Evolutionary conservation across 2,888 invertebrate species (phyloP).

Genomic region (Ophion obscuratus): DNA sequence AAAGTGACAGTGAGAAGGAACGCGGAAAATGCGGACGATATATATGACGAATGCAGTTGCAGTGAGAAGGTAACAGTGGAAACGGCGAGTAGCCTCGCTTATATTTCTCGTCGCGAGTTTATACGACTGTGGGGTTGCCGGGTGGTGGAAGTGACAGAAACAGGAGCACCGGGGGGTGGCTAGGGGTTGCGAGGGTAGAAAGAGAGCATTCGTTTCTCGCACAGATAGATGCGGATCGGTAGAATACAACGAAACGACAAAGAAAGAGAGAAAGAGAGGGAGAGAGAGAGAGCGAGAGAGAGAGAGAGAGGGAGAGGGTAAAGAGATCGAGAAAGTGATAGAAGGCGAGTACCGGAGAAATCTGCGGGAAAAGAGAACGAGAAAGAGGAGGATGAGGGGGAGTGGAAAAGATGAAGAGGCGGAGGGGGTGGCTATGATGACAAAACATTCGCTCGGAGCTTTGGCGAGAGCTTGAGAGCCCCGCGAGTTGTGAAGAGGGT

Average conservation of each 20-base stretch:
- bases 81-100: slow-evolving; percentile 53
- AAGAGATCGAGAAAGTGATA: slow-evolving; percentile 57
- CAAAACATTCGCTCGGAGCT: slow-evolving; percentile 83
- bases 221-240: slow-evolving; percentile 12
- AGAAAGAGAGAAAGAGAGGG: slow-evolving; percentile 7
- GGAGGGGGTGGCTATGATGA: slow-evolving; percentile 80
- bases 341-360: slow-evolving; percentile 32
- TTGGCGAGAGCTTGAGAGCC: slow-evolving; percentile 73
- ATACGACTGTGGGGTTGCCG: slow-evolving; percentile 34
- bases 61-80: slow-evolving; percentile 40
- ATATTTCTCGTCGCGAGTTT: slow-evolving; percentile 46
- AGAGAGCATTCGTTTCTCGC: slow-evolving; percentile 25
- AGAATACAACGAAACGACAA: slow-evolving; percentile 28
- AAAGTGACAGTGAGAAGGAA: slow-evolving; percentile 34
- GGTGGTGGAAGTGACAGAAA: slow-evolving; percentile 55
- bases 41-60: slow-evolving; percentile 36
- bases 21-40: slow-evolving; percentile 35
- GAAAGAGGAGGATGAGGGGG: slow-evolving; percentile 34
- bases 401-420: slow-evolving; percentile 50
- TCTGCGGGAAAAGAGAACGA: slow-evolving; percentile 49
- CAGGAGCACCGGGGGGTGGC: slow-evolving; percentile 62
- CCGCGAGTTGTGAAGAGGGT: slow-evolving; percentile 70
- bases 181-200: slow-evolving; percentile 17
- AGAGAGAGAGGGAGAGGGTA: slow-evolving; percentile 21
- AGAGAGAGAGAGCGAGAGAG: not conserved